Percentiles rank a stretch among this genome's conserved stretches.
Conservation (phyloP, 2,888 invertebrate species). For the Chrysolina oricalcia region DNA sequence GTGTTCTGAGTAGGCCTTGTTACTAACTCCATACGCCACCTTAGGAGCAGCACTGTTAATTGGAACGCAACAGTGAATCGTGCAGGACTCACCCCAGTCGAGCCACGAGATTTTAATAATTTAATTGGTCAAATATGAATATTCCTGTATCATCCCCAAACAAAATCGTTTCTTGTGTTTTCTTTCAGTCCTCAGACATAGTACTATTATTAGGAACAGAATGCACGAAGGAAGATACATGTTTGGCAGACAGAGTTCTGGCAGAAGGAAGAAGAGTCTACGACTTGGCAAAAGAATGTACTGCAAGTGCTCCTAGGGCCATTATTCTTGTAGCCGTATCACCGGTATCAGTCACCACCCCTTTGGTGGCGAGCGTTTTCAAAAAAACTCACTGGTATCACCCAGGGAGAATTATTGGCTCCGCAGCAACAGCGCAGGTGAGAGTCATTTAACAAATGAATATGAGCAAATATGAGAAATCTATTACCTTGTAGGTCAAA, state of each 20-base stretch:
- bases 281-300: slow-evolving; percentile 71
- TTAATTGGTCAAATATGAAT: slow-evolving; percentile 7
- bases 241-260: slow-evolving; percentile 60
- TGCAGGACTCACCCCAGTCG: no score
- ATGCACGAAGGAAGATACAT: slow-evolving; percentile 47
- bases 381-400: slow-evolving; percentile 68
- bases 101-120: no score
- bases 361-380: slow-evolving; percentile 73
- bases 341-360: slow-evolving; percentile 75
- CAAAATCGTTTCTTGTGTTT: no score
- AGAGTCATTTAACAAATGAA: no score
- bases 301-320: slow-evolving; percentile 74
- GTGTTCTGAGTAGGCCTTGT: no score
- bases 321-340: slow-evolving; percentile 73
- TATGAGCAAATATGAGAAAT: background rate
- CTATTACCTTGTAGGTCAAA: slow-evolving; percentile 69
- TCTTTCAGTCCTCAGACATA: slow-evolving; percentile 66
- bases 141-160: background rate
- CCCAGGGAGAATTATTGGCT: slow-evolving; percentile 68
- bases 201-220: slow-evolving; percentile 61
- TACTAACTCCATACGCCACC: no score
- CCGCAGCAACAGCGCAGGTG: slow-evolving; percentile 64
- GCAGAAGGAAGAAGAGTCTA: slow-evolving; percentile 64
- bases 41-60: no score
- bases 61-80: no score